phyloP scores from a whole-genome alignment of 2,888 invertebrate species.

The Ochropleura leucogaster region DNA sequence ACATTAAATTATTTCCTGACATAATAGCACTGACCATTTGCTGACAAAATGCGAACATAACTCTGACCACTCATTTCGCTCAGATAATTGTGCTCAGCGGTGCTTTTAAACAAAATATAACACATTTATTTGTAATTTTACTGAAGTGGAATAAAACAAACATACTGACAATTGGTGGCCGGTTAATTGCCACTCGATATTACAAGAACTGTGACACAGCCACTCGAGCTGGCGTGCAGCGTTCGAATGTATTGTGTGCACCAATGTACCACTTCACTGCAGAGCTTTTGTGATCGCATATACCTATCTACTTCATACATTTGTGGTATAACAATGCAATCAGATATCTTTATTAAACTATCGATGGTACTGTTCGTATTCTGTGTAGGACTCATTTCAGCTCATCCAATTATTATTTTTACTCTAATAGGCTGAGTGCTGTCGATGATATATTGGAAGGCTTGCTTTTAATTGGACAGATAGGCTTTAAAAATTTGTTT shows the following conservation, averaged over 20 bases:
- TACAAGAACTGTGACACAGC: conserved; percentile 57
- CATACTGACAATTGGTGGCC: conserved; percentile 38
- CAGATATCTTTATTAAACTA: conserved; percentile 75
- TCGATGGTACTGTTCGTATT: conserved; percentile 52
- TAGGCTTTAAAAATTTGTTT: neutral
- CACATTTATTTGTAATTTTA: conserved; percentile 51
- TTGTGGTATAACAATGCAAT: conserved; percentile 72
- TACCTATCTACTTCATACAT: conserved; percentile 46
- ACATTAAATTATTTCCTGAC: conserved; percentile 22
- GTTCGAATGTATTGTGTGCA: conserved; percentile 47
- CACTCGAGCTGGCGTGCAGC: conserved; percentile 30
- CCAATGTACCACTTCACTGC: conserved; percentile 54
- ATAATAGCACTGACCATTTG: conserved; percentile 12
- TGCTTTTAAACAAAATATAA: conserved; percentile 42
- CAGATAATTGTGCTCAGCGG: conserved; percentile 41
- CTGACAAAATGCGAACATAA: conserved; percentile 44
- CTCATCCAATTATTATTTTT: conserved; percentile 53
- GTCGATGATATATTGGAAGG: conserved; percentile 3
- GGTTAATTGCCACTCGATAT: conserved; percentile 65
- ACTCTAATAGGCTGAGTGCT: conserved; percentile 24
- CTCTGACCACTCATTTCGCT: conserved; percentile 41
- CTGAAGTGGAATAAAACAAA: conserved; percentile 48
- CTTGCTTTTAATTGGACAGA: conserved; percentile 4
- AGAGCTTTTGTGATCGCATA: conserved; percentile 56
- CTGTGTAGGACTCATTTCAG: conserved; percentile 24